Conservation (phyloP, 2,888 invertebrate genomes). For the Latheticus oryzae region DNA sequence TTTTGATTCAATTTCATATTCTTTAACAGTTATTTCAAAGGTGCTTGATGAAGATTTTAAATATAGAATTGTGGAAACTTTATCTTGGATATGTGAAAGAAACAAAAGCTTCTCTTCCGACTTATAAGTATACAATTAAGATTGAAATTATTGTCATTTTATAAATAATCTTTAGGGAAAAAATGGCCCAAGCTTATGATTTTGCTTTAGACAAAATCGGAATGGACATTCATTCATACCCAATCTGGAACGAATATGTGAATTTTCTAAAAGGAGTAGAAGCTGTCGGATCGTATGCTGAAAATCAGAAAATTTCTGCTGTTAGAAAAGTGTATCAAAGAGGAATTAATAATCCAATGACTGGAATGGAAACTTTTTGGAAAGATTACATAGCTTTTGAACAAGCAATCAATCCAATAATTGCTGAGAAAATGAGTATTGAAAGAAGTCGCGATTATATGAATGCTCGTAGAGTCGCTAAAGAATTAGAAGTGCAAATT, state of each 20-base stretch:
- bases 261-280: conserved; percentile 95
- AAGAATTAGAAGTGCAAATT: conserved; percentile 95
- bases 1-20: too few relatives aligned
- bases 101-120: conserved; percentile 91
- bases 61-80: conserved; percentile 98
- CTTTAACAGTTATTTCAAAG: conserved; percentile 94
- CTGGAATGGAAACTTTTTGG: conserved; percentile 96
- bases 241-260: conserved; percentile 98
- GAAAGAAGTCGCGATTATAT: conserved; percentile 97
- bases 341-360: conserved; percentile 96
- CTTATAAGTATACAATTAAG: conserved; percentile 84
- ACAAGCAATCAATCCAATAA: conserved; percentile 79
- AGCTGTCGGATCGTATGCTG: conserved; percentile 98
- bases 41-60: conserved; percentile 97
- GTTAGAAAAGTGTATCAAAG: conserved; percentile 97
- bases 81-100: conserved; percentile 98
- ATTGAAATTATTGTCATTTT: not conserved
- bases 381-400: conserved; percentile 98
- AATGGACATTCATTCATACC: conserved; percentile 96
- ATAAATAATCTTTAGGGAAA: conserved; percentile 78
- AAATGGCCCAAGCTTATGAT: conserved; percentile 99
- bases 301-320: conserved; percentile 99
- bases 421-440: conserved; percentile 97
- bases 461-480: conserved; percentile 96
- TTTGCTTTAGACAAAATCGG: conserved; percentile 99